Percentiles rank a stretch among this genome's conserved stretches.
Conservation (phyloP, 2,113 vertebrate species). For the Acrocephalus arundinaceus region DNA sequence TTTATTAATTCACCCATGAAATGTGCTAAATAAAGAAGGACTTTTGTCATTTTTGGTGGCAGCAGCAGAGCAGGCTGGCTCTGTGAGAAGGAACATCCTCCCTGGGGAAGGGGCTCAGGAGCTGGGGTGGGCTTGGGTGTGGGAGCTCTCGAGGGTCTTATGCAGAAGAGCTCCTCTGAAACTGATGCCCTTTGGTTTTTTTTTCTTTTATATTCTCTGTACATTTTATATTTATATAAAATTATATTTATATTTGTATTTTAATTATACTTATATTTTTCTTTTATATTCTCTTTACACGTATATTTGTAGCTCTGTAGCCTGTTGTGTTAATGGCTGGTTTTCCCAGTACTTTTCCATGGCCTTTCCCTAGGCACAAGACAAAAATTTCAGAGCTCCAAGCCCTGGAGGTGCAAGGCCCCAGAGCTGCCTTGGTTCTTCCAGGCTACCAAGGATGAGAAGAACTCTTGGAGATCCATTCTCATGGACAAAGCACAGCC, state of each 20-base stretch:
- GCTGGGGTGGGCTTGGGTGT: rapidly evolving
- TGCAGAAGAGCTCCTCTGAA: background rate
- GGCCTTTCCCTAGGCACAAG: background rate
- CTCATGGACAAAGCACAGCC: background rate
- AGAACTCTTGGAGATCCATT: background rate
- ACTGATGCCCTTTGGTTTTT: background rate
- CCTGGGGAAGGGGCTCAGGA: background rate
- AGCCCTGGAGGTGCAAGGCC: background rate
- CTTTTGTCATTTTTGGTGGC: background rate
- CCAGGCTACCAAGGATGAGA: background rate
- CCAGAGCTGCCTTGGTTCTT: background rate
- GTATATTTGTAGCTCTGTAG: background rate
- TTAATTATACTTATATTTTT: too few species aligned
- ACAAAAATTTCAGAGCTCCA: background rate
- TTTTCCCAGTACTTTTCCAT: background rate
- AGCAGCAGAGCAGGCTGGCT: background rate
- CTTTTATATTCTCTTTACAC: too few species aligned
- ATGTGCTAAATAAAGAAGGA: background rate
- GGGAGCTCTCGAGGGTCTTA: background rate
- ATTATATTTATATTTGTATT: too few species aligned
- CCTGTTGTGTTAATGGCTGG: rapidly evolving
- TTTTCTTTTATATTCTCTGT: background rate
- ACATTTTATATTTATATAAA: too few species aligned
- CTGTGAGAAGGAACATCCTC: background rate
- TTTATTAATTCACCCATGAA: background rate